Percentiles rank a stretch among this genome's conserved stretches.
These are phyloP conservation scores for Acleris sparsana DNA, from an alignment of 2,888 invertebrate genomes.

Conservation along the genomic window DNA sequence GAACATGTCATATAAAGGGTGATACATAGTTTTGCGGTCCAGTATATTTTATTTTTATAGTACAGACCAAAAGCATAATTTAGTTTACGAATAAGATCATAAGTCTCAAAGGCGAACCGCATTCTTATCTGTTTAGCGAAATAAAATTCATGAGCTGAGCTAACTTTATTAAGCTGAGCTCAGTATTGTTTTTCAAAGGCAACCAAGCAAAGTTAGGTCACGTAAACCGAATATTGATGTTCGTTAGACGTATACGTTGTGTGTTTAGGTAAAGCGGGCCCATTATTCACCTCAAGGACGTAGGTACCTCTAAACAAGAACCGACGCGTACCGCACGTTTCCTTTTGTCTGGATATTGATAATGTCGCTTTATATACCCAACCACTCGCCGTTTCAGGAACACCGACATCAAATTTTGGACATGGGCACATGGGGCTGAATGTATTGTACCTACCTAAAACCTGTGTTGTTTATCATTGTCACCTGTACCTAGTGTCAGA, in stretches of 20 bases:
- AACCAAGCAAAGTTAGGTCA: constrained; percentile 27
- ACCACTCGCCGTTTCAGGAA: not conserved
- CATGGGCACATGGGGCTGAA: too few species aligned
- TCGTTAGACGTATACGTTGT: constrained; percentile 23
- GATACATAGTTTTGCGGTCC: too few species aligned
- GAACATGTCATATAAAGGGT: too few species aligned
- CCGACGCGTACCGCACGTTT: constrained; percentile 4
- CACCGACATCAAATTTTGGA: not conserved
- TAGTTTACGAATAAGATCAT: constrained; percentile 2
- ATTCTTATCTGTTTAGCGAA: constrained; percentile 19
- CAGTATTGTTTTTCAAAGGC: constrained; percentile 21
- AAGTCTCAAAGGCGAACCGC: constrained; percentile 7
- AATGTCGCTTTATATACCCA: constrained; percentile 9
- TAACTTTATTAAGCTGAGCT: constrained; percentile 14
- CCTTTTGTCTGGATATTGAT: constrained; percentile 24
- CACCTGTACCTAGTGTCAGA: too few species aligned
- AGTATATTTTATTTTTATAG: too few species aligned
- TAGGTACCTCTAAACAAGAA: not conserved
- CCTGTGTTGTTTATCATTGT: too few species aligned
- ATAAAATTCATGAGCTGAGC: constrained; percentile 19
- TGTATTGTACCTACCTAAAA: too few species aligned
- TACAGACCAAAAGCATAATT: too few species aligned
- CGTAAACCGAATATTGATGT: constrained; percentile 36
- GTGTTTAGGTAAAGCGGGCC: constrained; percentile 26
- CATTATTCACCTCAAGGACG: constrained; percentile 31